phyloP scores from a whole-genome alignment of 2,113 vertebrate species.

The Forbesichthys papilliferus region DNA sequence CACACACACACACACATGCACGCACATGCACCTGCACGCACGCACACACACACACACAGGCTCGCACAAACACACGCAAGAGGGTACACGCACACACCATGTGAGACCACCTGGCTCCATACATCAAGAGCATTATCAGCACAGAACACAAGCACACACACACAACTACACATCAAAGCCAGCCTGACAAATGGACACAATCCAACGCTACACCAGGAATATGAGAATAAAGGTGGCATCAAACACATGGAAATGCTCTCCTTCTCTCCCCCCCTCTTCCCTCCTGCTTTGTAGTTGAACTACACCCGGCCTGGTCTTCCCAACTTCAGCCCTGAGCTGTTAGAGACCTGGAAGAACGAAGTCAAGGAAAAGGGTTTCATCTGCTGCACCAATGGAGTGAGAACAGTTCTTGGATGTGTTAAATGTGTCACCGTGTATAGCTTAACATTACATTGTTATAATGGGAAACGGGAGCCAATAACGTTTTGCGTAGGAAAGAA shows the following conservation, averaged over 20 bases:
- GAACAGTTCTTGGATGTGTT: conserved; percentile 30
- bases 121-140: background rate
- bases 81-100: background rate
- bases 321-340: conserved; percentile 86
- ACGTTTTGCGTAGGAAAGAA: too few relatives aligned
- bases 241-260: background rate
- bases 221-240: background rate
- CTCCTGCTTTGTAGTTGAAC: conserved; percentile 82
- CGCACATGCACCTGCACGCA: conserved; percentile 45
- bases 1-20: conserved; percentile 43
- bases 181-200: conserved; percentile 5
- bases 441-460: background rate
- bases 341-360: conserved; percentile 92
- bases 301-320: conserved; percentile 96
- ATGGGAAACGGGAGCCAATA: background rate
- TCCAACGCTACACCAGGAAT: background rate
- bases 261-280: background rate
- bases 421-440: background rate
- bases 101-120: background rate
- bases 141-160: conserved; percentile 7
- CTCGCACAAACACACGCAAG: background rate
- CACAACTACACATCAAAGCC: background rate
- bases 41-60: background rate
- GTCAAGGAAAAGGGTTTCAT: conserved; percentile 97
- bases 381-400: conserved; percentile 93